A percentile compares a stretch with the other conserved stretches of the same genome.
Evolutionary conservation across 37 sponge, comb jelly and placozoan species (phyloP).

Genomic region (Chondrosia reniformis): DNA sequence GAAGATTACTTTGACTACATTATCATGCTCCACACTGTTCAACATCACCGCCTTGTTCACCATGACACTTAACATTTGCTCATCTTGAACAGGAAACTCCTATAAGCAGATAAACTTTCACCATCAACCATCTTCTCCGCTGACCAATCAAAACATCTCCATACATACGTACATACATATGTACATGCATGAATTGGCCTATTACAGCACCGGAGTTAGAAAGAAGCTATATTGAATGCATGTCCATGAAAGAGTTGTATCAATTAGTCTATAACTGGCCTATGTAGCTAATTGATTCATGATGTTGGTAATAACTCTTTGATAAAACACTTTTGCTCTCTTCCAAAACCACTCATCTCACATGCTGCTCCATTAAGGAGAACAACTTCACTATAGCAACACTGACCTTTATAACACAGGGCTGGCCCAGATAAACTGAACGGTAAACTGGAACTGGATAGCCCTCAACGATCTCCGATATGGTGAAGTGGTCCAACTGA

Average conservation of each 20-base stretch:
- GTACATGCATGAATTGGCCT: too few relatives aligned
- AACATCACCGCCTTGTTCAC: not conserved
- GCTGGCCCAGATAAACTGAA: not conserved
- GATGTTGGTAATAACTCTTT: not conserved
- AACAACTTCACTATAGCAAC: not conserved
- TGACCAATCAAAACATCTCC: too few relatives aligned
- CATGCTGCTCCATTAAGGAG: not conserved
- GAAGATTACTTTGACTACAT: not conserved
- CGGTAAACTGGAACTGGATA: not conserved
- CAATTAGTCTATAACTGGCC: too few relatives aligned
- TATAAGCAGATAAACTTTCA: not conserved
- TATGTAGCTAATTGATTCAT: too few relatives aligned
- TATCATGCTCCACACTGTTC: not conserved
- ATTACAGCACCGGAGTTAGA: too few relatives aligned
- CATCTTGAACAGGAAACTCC: not conserved
- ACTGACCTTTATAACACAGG: slow-evolving; percentile 1
- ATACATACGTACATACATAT: too few relatives aligned
- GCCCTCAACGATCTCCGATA: not conserved
- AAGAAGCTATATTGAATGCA: not conserved
- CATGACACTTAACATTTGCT: not conserved
- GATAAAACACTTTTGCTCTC: too few relatives aligned
- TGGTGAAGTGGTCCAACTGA: slow-evolving; percentile 1
- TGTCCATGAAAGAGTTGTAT: too few relatives aligned
- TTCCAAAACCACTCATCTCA: too few relatives aligned
- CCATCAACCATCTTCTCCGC: too few relatives aligned